Evolutionary conservation across 2,888 invertebrate species (phyloP), one percentile per base, ranked within the genome.

Genomic region (Caenorhabditis sp.): DNA sequence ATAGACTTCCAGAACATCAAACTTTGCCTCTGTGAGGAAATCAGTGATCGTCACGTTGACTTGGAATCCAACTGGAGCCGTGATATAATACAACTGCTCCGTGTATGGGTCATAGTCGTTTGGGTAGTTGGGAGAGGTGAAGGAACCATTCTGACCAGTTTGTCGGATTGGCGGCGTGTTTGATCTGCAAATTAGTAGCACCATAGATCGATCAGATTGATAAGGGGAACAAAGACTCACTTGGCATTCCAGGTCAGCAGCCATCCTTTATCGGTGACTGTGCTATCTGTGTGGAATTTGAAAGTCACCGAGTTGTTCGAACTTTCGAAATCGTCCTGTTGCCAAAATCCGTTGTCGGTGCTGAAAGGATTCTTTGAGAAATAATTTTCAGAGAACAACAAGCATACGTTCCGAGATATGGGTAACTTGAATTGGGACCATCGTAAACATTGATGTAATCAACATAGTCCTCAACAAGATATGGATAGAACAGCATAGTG

Each of bases 401-500:
- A 66, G 26, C 79, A 28, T n/a, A 79, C 79, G 63, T 58, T 79
- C 81, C 81, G 35, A 81, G 56, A 16, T 35, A 76, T 10, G 66
- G 66, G 26, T 31, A 72, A 5, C 24, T 49, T 0, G 66, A 41
- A 38, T 35, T 61, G 3, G 66, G 66, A 14, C 83, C 83, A 26
- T 84, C 79, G 47, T 76, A 86, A 8, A 93, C 92, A 86, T 96
- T 96, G 38, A 98, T 95, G 84, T 95, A 95, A 93, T 99, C 98
- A 92, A 97, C 98, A 91, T 96, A 96, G n/a, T 98, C 98, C 93
- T 99, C 98, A 87, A 99, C 94, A 92, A 98, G 97, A 91, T 98
- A 98, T 92, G 98, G 97, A 0, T 97, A 97, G 93, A 98, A 98
- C 94, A 98, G 98, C 56, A 99, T 94, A 0, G 97, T 97, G 89